Conservation (phyloP, 1,140 invertebrate genomes). For the Periplaneta americana region DNA sequence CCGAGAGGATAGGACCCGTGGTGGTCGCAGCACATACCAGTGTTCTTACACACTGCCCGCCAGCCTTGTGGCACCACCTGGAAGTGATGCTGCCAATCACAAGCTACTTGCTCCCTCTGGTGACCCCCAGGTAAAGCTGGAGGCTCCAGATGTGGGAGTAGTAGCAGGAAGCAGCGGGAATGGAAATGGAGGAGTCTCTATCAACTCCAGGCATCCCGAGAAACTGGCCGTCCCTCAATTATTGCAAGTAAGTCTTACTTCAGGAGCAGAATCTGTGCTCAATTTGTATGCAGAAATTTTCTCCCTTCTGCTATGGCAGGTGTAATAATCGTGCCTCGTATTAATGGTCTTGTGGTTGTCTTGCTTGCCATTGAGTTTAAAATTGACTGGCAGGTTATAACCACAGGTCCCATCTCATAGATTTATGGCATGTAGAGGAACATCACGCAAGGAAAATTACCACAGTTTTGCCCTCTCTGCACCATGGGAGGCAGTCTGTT, state of each 20-base stretch:
- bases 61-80: constrained; percentile 10
- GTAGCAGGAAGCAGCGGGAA: constrained; percentile 30
- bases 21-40: constrained; percentile 92
- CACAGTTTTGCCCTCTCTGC: no score
- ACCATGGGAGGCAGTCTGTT: no score
- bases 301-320: no score
- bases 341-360: no score
- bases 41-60: constrained; percentile 83
- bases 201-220: constrained; percentile 24
- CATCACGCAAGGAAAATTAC: no score
- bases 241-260: constrained; percentile 41
- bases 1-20: constrained; percentile 87
- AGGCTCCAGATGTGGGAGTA: constrained; percentile 23
- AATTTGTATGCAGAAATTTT: no score
- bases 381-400: no score
- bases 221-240: constrained; percentile 43
- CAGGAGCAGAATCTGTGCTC: no score
- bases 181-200: constrained; percentile 7
- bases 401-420: no score
- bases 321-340: no score
- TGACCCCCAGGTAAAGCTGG: constrained; percentile 26
- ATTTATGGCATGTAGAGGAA: no score
- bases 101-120: constrained; percentile 19
- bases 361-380: no score
- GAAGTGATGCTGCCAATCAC: constrained; percentile 4